Conservation (phyloP, 2,888 invertebrate species). For the Pecten maximus region DNA sequence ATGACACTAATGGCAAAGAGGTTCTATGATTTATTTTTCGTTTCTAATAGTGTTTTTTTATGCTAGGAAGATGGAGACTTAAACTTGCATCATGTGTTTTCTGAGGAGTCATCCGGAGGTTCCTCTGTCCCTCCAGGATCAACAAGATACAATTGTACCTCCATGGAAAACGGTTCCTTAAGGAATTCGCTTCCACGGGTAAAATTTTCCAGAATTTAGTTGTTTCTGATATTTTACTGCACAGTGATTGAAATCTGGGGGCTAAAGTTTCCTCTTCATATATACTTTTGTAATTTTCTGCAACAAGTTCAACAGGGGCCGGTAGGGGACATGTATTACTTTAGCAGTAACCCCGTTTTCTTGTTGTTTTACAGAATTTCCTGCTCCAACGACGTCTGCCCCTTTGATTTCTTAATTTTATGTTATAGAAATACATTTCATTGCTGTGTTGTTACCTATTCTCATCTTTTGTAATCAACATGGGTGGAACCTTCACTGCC, state of each 20-base stretch:
- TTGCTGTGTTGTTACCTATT: neutral
- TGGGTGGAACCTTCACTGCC: slow-evolving; percentile 85
- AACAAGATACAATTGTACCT: slow-evolving; percentile 59
- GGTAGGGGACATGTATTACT: no score
- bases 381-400: no score
- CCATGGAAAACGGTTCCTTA: slow-evolving; percentile 70
- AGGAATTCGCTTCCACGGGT: slow-evolving; percentile 68
- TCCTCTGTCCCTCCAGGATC: slow-evolving; percentile 45
- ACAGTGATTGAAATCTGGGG: neutral
- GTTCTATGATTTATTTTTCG: no score
- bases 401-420: no score
- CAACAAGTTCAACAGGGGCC: no score
- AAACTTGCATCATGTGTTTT: slow-evolving; percentile 74
- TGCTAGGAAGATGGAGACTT: slow-evolving; percentile 72
- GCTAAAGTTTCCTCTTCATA: no score
- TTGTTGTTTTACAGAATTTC: no score
- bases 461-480: slow-evolving; percentile 84
- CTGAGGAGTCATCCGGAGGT: slow-evolving; percentile 50
- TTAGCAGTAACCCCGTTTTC: no score
- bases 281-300: no score
- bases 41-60: no score
- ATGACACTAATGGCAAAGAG: no score
- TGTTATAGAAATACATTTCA: no score
- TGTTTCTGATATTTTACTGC: neutral
- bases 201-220: slow-evolving; percentile 6